Evolutionary conservation across 1,140 invertebrate species (phyloP), one percentile per base, ranked within the genome.

Genomic region (Tetramorium parvispinum): DNA sequence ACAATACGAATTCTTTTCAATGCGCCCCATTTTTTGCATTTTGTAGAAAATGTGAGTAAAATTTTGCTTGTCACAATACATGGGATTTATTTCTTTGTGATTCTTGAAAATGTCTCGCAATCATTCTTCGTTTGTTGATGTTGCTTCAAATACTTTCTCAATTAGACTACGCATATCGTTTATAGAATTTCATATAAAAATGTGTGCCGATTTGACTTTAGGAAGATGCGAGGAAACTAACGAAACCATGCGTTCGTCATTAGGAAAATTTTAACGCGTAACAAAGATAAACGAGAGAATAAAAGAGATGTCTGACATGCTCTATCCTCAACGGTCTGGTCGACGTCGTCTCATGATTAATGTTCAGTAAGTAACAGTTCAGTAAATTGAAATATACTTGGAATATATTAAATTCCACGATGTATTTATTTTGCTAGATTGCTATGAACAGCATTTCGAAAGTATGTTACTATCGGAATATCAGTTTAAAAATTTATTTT

Each of bases 311-410:
- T 11, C 8, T 18, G 3, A 24, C 11, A 75, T 40, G 40, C 27
- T 2, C 46, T 21, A 46, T 59, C 13, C 53, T 73, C 53, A 13
- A 32, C 49, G 53, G 79, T 49, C n/a, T 2, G 8, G 53, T 75
- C n/a, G 40, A 18, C 43, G 59, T 10, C 18, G 40, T 46, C 18
- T 49, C 24, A 37, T 5, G 24, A 83, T 83, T 46, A 83, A 83
- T 11, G 68, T 73, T 73, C 53, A 24, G 79, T 83, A 83, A 49
- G 79, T 83, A n/a, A 55, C 37, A 49, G 32, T 32, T 32, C 32
- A 32, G 32, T 49, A 49, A 68, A 68, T 24, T 18, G 11, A 32
- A 32, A 32, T 32, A 32, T 32, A 32, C 32, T 32, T 32, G 32
- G 32, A 49, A 68, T 10, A 21, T 7, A 24, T 1, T 3, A 8